A percentile compares a stretch with the other conserved stretches of the same genome.
Evolutionary conservation across 2,113 vertebrate genomes (phyloP).

Genomic region (Lonchura striata): DNA sequence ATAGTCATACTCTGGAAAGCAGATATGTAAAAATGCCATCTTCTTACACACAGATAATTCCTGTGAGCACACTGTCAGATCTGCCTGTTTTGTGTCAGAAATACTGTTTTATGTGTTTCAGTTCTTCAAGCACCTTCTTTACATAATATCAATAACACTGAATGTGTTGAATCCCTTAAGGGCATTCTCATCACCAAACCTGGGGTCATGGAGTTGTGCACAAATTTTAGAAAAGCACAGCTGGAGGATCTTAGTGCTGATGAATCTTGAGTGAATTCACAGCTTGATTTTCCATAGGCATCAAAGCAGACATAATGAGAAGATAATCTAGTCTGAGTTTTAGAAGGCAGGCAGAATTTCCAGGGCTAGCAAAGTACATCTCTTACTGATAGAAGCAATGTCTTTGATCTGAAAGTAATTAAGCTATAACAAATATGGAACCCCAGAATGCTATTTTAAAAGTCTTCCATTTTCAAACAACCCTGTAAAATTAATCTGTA

Average conservation of each 20-base stretch:
- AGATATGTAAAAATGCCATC: neutral
- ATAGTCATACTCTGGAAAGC: neutral
- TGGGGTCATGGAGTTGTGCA: neutral
- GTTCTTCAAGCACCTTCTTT: neutral
- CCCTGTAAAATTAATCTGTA: neutral
- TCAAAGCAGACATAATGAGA: neutral
- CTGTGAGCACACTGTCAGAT: neutral
- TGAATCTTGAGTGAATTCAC: neutral
- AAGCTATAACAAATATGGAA: neutral
- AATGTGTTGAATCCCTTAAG: neutral
- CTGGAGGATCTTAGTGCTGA: neutral
- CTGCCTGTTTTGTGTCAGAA: neutral
- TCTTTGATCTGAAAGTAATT: neutral
- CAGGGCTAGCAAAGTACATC: neutral
- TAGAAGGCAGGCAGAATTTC: neutral
- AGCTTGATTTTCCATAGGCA: neutral
- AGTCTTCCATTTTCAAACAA: neutral
- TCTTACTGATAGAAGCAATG: neutral
- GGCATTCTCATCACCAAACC: neutral
- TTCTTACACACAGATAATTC: neutral
- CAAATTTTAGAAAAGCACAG: neutral
- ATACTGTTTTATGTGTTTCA: neutral
- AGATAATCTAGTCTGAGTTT: neutral
- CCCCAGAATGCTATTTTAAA: neutral
- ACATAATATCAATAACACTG: neutral